phyloP scores from a whole-genome alignment of 2,113 vertebrate species.

The Atrichornis clamosus region DNA sequence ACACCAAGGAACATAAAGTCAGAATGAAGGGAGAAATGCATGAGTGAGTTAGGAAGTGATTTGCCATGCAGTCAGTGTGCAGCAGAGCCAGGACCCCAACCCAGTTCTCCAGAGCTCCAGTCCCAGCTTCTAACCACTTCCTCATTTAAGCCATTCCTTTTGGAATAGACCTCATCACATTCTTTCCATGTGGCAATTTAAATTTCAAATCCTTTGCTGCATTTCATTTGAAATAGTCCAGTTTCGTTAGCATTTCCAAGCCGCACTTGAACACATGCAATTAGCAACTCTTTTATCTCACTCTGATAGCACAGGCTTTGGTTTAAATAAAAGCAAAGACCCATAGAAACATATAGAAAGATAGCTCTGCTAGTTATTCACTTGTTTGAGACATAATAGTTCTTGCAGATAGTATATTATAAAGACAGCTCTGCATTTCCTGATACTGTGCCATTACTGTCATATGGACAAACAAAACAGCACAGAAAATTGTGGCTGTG shows the following conservation, averaged over 20 bases:
- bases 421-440: neutral
- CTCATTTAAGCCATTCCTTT: neutral
- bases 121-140: neutral
- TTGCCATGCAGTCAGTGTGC: rapidly evolving
- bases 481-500: neutral
- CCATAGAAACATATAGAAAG: neutral
- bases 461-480: neutral
- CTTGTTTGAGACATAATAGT: neutral
- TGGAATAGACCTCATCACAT: neutral
- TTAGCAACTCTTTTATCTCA: neutral
- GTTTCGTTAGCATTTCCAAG: neutral
- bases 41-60: neutral
- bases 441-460: neutral
- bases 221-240: neutral
- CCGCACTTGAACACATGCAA: neutral
- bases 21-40: neutral
- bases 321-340: neutral
- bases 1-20: neutral
- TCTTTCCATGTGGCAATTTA: neutral
- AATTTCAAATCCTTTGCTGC: neutral
- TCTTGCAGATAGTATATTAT: neutral
- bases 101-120: neutral
- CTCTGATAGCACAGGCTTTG: neutral
- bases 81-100: neutral
- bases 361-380: neutral